Conservation (phyloP, 1,140 invertebrate genomes). For the Platorchestia sp. region DNA sequence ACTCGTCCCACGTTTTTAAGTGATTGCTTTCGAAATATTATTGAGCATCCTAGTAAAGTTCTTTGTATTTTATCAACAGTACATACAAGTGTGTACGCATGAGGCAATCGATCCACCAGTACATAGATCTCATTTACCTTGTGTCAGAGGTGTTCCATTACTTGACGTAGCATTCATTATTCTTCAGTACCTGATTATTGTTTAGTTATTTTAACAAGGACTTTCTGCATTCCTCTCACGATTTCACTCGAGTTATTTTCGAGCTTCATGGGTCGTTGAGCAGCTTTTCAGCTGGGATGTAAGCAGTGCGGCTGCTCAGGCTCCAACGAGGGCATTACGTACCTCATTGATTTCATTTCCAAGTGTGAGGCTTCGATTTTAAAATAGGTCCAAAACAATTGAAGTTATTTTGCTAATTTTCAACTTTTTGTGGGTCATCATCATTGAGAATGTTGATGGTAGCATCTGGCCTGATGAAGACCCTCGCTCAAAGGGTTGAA, state of each 20-base stretch:
- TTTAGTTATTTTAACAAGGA: conserved; percentile 1
- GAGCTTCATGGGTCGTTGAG: neutral
- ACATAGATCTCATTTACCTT: neutral
- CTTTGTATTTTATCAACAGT: neutral
- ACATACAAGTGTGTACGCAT: neutral
- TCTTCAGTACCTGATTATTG: neutral
- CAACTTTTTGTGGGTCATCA: too few relatives aligned
- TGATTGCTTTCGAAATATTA: neutral
- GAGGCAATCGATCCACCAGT: neutral
- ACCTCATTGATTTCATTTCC: too few relatives aligned
- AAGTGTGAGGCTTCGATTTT: too few relatives aligned
- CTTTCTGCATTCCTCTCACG: too few relatives aligned
- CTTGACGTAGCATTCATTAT: neutral
- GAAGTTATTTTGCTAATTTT: too few relatives aligned
- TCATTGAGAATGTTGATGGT: too few relatives aligned
- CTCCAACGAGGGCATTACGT: too few relatives aligned
- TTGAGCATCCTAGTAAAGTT: neutral
- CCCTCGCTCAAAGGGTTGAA: too few relatives aligned
- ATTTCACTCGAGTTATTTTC: too few relatives aligned
- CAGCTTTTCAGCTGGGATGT: neutral
- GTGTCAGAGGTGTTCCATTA: neutral
- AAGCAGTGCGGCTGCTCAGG: neutral
- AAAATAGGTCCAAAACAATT: too few relatives aligned
- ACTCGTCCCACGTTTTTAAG: neutral
- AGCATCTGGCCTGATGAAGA: too few relatives aligned